phyloP scores from a whole-genome alignment of 2,113 vertebrate species.

The Petrocephalus microphthalmus region DNA sequence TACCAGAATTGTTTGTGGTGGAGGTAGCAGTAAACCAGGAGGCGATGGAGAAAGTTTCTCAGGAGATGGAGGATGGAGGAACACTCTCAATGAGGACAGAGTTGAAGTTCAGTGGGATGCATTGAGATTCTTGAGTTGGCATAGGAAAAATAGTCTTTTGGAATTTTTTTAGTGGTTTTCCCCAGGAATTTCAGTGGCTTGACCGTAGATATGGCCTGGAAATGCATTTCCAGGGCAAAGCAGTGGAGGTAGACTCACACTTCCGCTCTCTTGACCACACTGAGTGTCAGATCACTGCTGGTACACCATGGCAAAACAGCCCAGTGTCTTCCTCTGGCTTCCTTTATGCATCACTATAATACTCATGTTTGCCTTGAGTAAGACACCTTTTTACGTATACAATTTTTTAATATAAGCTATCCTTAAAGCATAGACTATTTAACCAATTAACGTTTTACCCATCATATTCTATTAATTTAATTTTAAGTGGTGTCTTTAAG shows the following conservation, averaged over 20 bases:
- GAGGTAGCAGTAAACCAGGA: not conserved
- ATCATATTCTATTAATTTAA: not conserved
- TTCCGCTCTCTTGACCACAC: not conserved
- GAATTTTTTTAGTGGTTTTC: not conserved
- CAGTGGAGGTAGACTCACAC: not conserved
- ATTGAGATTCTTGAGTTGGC: not conserved
- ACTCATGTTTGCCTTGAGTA: not conserved
- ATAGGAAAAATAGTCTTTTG: not conserved
- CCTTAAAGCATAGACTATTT: not conserved
- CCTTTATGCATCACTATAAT: not conserved
- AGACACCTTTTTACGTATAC: not conserved
- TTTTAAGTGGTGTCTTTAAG: not conserved
- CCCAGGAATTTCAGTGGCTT: not conserved
- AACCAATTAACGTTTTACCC: not conserved
- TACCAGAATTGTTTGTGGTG: not conserved
- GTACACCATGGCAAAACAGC: not conserved
- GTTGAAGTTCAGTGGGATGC: not conserved
- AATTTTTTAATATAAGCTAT: not conserved
- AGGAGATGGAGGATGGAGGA: no score
- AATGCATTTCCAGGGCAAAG: not conserved
- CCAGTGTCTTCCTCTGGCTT: not conserved
- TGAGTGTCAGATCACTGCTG: not conserved
- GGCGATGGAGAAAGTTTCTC: not conserved
- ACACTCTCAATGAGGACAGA: not conserved
- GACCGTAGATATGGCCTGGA: not conserved